phyloP scores from a whole-genome alignment of 2,113 vertebrate species.

The Semicossyphus pulcher region DNA sequence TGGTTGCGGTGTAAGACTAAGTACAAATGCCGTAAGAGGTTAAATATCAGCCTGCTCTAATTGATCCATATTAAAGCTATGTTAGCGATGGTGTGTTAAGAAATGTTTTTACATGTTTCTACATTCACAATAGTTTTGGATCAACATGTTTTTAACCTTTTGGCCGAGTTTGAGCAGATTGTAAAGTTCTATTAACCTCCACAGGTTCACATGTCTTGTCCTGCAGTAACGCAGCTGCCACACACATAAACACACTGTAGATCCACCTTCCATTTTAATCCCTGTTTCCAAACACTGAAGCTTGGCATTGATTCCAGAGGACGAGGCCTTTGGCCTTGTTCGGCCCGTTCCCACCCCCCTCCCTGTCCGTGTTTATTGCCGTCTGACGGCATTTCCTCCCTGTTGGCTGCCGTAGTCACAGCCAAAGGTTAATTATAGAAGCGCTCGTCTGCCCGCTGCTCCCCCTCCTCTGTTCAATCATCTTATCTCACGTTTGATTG shows the following conservation, averaged over 20 bases:
- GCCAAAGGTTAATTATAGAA: conserved; percentile 39
- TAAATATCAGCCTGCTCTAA: no score
- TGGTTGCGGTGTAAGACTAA: no score
- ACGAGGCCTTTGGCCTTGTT: conserved; percentile 10
- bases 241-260: neutral
- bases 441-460: neutral
- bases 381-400: conserved; percentile 45
- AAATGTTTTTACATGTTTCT: no score
- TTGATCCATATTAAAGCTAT: no score
- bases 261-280: neutral
- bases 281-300: conserved; percentile 1
- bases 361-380: conserved; percentile 3
- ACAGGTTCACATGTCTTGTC: neutral
- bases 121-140: no score
- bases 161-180: neutral
- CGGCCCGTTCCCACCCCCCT: conserved; percentile 3
- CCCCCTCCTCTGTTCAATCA: neutral
- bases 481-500: conserved; percentile 23
- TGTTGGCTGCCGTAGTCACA: conserved; percentile 4
- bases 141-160: no score
- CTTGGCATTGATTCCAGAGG: conserved; percentile 11
- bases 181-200: neutral
- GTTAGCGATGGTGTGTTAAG: no score
- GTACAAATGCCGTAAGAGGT: no score
- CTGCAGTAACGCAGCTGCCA: neutral